A percentile compares a stretch with the other conserved stretches of the same genome.
Conservation (phyloP, 2,113 vertebrate genomes). For the Siniperca chuatsi region DNA sequence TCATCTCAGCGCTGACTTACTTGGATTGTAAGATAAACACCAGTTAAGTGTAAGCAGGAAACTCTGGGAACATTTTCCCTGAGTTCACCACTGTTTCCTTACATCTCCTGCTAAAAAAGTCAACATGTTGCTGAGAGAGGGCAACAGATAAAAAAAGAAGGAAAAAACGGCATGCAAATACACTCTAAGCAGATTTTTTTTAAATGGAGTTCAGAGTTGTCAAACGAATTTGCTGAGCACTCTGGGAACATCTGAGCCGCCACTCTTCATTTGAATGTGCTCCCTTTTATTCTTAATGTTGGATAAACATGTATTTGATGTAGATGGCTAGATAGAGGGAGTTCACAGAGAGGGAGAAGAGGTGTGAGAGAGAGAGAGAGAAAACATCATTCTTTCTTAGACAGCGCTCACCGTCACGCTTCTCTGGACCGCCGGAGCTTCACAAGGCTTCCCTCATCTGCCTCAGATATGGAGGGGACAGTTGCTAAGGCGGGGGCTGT, state of each 20-base stretch:
- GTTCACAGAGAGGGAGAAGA: neutral
- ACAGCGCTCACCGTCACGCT: slow-evolving; percentile 1
- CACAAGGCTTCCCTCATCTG: slow-evolving; percentile 33
- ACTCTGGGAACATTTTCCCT: slow-evolving; percentile 42
- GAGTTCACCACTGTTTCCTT: slow-evolving; percentile 44
- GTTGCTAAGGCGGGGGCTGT: slow-evolving; percentile 38
- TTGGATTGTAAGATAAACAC: slow-evolving; percentile 47
- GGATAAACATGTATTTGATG: slow-evolving; percentile 16
- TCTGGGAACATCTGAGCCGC: slow-evolving; percentile 14
- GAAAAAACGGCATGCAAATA: slow-evolving; percentile 13
- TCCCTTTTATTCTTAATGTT: slow-evolving; percentile 11
- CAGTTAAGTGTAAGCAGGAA: slow-evolving; percentile 45
- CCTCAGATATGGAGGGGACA: slow-evolving; percentile 27
- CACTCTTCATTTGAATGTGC: slow-evolving; percentile 1
- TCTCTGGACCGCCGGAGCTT: neutral
- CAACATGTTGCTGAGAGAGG: slow-evolving; percentile 33
- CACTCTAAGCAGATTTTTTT: slow-evolving; percentile 26
- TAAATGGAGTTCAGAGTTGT: slow-evolving; percentile 33
- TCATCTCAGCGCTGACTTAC: slow-evolving; percentile 50
- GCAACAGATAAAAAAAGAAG: slow-evolving; percentile 4
- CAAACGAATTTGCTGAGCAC: slow-evolving; percentile 42
- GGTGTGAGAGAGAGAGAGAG: neutral
- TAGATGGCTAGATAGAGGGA: neutral
- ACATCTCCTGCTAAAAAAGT: slow-evolving; percentile 41
- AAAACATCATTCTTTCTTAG: slow-evolving; percentile 13